These are phyloP conservation scores for Hemibagrus wyckioides DNA, from an alignment of 2,113 vertebrate species.

Conservation along the genomic window DNA sequence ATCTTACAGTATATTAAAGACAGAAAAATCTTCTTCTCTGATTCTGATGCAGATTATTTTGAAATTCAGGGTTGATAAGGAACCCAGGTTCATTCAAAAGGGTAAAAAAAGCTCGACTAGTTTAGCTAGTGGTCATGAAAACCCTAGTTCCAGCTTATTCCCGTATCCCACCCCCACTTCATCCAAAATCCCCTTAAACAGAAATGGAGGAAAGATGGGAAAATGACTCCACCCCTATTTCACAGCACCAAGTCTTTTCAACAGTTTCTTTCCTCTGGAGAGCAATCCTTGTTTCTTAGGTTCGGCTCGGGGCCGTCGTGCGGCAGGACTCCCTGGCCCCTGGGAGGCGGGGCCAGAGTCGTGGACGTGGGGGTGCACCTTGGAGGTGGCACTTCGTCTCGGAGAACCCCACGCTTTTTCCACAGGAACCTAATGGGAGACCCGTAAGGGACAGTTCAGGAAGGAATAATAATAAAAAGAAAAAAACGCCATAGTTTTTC, in stretches of 20 bases:
- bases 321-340: constrained; percentile 86
- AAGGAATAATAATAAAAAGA: constrained; percentile 72
- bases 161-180: constrained; percentile 27
- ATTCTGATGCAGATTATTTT: not conserved
- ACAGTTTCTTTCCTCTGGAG: constrained; percentile 93
- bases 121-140: constrained; percentile 75
- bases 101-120: constrained; percentile 42
- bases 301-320: constrained; percentile 83
- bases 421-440: constrained; percentile 90
- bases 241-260: constrained; percentile 89
- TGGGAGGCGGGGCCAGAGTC: constrained; percentile 81
- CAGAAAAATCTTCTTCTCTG: not conserved
- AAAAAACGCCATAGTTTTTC: constrained; percentile 53
- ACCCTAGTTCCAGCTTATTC: constrained; percentile 72
- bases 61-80: not conserved
- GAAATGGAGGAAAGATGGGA: constrained; percentile 32
- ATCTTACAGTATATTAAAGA: not conserved
- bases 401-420: constrained; percentile 87
- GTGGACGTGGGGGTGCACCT: constrained; percentile 80
- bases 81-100: not conserved
- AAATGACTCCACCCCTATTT: constrained; percentile 72
- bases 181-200: constrained; percentile 29
- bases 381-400: constrained; percentile 87
- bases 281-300: constrained; percentile 95
- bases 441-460: constrained; percentile 80